phyloP scores from a whole-genome alignment of 1,140 invertebrate genomes.

The Nilaparvata lugens region DNA sequence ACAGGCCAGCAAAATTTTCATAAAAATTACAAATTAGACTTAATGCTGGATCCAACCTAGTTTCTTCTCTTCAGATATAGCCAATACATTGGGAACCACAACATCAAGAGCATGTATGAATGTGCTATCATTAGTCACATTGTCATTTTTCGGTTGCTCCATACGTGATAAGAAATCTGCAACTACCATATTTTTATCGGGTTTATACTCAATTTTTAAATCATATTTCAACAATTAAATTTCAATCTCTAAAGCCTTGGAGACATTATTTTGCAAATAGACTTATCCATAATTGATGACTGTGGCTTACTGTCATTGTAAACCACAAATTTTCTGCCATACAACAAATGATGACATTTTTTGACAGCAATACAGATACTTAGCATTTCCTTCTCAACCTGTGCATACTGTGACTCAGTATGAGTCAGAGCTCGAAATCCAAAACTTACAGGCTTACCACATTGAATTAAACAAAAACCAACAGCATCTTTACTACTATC shows the following conservation, averaged over 20 bases:
- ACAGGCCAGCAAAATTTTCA: not conserved
- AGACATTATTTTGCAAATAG: slow-evolving; percentile 29
- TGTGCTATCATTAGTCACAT: slow-evolving; percentile 7
- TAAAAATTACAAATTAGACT: too few relatives aligned
- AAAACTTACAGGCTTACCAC: slow-evolving; percentile 26
- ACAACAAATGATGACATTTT: slow-evolving; percentile 30
- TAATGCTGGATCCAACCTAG: not conserved
- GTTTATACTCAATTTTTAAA: slow-evolving; percentile 30
- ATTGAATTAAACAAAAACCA: slow-evolving; percentile 27
- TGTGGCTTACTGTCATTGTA: slow-evolving; percentile 40
- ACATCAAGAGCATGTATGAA: not conserved
- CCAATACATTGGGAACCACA: not conserved
- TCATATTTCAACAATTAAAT: slow-evolving; percentile 21
- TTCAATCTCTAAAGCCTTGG: slow-evolving; percentile 30
- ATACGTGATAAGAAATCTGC: slow-evolving; percentile 26
- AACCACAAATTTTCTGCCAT: slow-evolving; percentile 27
- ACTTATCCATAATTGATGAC: slow-evolving; percentile 35
- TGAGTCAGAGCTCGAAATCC: slow-evolving; percentile 30
- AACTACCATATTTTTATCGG: slow-evolving; percentile 23
- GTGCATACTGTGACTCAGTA: slow-evolving; percentile 29
- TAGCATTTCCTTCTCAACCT: slow-evolving; percentile 34
- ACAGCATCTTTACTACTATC: slow-evolving; percentile 25
- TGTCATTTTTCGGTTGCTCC: slow-evolving; percentile 7
- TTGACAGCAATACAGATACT: slow-evolving; percentile 30
- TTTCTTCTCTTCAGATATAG: not conserved